Conservation (phyloP, 2,888 invertebrate species). For the Hanleya hanleyi region DNA sequence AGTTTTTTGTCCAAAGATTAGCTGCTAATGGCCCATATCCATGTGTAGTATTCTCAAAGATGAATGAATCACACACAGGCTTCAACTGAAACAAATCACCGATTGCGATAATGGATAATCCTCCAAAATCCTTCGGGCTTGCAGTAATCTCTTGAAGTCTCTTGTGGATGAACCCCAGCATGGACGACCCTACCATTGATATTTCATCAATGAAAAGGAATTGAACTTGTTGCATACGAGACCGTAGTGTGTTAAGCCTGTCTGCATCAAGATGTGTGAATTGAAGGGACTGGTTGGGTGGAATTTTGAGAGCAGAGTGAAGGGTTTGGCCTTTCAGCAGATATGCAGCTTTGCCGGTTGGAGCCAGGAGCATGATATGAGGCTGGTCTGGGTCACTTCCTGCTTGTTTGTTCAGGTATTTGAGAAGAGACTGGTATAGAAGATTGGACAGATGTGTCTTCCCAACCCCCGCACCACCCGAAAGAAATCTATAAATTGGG, state of each 20-base stretch:
- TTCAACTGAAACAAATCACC: constrained; percentile 1
- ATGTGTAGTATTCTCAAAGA: background rate
- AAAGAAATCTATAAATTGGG: background rate
- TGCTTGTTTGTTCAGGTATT: constrained; percentile 1
- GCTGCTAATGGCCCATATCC: no score
- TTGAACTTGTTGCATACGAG: background rate
- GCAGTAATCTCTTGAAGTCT: background rate
- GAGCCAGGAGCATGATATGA: background rate
- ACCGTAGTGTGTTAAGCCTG: background rate
- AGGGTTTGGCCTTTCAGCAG: background rate
- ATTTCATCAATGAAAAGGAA: constrained; percentile 12
- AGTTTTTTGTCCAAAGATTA: no score
- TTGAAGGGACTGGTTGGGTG: background rate
- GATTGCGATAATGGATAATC: background rate
- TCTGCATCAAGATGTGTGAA: background rate
- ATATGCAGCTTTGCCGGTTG: constrained; percentile 16
- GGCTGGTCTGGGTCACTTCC: background rate
- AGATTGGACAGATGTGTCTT: background rate
- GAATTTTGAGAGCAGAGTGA: constrained; percentile 2
- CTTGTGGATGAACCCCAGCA: constrained; percentile 3
- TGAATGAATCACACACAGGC: constrained; percentile 5
- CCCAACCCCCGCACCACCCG: constrained; percentile 11
- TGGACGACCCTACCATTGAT: constrained; percentile 3
- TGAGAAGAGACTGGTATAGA: constrained; percentile 1
- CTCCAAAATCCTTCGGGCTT: background rate